A percentile compares a stretch with the other conserved stretches of the same genome.
phyloP scores from a whole-genome alignment of 2,113 vertebrate genomes.

The Laticauda laticaudata region DNA sequence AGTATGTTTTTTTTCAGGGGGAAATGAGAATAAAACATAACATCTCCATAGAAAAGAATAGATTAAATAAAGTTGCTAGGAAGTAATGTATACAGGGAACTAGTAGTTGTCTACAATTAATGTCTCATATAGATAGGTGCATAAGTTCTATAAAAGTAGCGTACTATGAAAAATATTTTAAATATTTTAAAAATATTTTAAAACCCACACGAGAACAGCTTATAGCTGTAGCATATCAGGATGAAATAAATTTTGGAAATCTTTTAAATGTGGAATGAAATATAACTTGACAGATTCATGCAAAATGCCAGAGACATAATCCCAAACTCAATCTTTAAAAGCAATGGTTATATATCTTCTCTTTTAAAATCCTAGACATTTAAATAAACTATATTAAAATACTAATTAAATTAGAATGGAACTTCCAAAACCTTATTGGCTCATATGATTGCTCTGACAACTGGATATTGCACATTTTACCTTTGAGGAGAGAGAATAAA shows the following conservation, averaged over 20 bases:
- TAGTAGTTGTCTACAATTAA: not conserved
- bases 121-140: not conserved
- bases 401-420: not conserved
- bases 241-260: not conserved
- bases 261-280: not conserved
- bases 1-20: no score
- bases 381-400: not conserved
- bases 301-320: not conserved
- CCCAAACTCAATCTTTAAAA: not conserved
- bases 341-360: not conserved
- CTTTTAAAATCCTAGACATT: not conserved
- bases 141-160: not conserved
- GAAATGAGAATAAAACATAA: no score
- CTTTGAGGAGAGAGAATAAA: not conserved
- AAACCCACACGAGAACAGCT: not conserved
- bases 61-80: no score
- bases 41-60: no score
- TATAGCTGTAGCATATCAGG: not conserved
- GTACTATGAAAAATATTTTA: not conserved
- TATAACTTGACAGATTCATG: not conserved
- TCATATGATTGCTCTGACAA: not conserved
- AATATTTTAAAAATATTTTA: not conserved
- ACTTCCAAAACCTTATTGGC: not conserved
- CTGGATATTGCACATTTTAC: not conserved
- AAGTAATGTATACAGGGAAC: no score